These are phyloP conservation scores for Psilopsiagon aymara DNA, from an alignment of 2,113 vertebrate genomes.

Conservation along the genomic window DNA sequence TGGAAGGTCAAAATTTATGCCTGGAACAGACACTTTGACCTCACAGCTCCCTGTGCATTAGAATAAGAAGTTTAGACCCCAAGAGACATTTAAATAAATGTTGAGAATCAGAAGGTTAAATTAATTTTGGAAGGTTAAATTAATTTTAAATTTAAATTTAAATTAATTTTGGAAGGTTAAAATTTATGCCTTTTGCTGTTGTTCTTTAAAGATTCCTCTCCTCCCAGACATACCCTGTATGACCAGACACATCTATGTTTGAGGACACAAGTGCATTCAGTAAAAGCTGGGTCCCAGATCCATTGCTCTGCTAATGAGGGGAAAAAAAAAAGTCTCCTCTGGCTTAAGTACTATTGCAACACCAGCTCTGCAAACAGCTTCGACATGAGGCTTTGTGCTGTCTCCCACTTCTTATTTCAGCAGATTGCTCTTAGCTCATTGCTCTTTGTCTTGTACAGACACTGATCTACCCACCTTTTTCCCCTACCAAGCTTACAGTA, in stretches of 20 bases:
- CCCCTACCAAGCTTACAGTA: neutral
- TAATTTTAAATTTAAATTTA: no score
- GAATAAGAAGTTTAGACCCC: neutral
- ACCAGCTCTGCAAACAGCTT: neutral
- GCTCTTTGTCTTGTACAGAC: neutral
- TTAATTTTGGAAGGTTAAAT: no score
- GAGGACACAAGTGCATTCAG: neutral
- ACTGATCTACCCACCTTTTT: neutral
- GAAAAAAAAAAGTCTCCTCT: neutral
- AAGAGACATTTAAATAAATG: neutral
- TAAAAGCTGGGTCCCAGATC: neutral
- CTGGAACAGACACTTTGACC: constrained; percentile 74
- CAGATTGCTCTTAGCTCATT: neutral
- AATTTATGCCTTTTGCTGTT: neutral
- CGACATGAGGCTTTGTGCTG: neutral
- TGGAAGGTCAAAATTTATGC: neutral
- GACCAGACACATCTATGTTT: neutral
- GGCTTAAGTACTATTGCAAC: neutral
- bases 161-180: neutral
- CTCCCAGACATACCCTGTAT: neutral
- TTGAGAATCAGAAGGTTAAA: neutral
- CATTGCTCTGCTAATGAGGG: neutral
- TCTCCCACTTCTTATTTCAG: neutral
- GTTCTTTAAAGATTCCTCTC: neutral
- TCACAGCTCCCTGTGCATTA: constrained; percentile 58